Evolutionary conservation across 2,888 invertebrate species (phyloP).

Genomic region (Hoplodrina blanda): DNA sequence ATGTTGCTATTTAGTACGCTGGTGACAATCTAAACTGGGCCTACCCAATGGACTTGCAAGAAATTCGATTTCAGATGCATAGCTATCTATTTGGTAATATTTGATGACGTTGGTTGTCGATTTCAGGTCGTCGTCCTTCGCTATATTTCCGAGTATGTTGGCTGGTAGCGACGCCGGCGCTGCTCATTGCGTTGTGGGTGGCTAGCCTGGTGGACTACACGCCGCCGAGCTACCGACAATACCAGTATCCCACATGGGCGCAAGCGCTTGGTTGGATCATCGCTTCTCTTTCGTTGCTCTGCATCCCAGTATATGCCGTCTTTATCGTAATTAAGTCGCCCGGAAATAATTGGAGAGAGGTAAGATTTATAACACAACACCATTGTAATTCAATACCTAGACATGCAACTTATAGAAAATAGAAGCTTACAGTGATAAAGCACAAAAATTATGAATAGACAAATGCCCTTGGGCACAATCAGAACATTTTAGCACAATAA

Average conservation of each 20-base stretch:
- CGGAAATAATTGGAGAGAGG: conserved; percentile 94
- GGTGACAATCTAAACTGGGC: not conserved
- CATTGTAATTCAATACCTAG: conserved; percentile 9
- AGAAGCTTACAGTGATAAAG: not conserved
- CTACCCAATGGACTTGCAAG: not conserved
- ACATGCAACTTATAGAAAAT: not conserved
- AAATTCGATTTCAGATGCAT: not conserved
- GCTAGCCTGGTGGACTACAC: conserved; percentile 97
- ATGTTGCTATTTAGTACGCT: not conserved
- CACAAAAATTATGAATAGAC: conserved; percentile 2
- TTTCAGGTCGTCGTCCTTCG: conserved; percentile 92
- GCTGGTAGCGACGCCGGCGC: conserved; percentile 94
- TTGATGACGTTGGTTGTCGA: conserved; percentile 9
- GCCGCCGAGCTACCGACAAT: conserved; percentile 96
- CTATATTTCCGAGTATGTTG: conserved; percentile 96
- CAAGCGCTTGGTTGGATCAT: conserved; percentile 96
- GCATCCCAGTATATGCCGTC: conserved; percentile 96
- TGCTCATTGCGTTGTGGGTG: conserved; percentile 96
- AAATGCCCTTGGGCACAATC: conserved; percentile 26
- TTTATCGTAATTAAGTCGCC: conserved; percentile 93
- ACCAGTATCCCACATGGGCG: conserved; percentile 96
- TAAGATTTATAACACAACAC: conserved; percentile 80
- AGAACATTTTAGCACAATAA: conserved; percentile 5
- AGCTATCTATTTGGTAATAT: not conserved
- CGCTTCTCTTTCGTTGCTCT: conserved; percentile 95